phyloP scores from a whole-genome alignment of 2,113 vertebrate genomes.

The Arenaria interpres region DNA sequence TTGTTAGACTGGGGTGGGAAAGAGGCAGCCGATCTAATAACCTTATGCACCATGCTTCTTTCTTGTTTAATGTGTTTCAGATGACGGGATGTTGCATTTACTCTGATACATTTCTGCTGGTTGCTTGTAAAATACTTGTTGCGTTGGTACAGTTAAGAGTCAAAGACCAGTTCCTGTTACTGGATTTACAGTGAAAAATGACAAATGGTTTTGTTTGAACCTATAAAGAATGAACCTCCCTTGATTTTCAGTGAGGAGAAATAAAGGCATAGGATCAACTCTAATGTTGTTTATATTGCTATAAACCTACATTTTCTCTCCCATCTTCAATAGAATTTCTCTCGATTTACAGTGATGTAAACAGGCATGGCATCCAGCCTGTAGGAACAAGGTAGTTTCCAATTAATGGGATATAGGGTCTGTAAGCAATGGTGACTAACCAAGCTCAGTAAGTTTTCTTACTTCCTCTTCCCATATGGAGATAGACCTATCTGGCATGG shows the following conservation, averaged over 20 bases:
- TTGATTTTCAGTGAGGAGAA: background rate
- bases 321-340: background rate
- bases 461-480: background rate
- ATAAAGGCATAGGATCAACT: background rate
- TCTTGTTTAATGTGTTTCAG: slow-evolving; percentile 21
- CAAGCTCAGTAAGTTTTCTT: background rate
- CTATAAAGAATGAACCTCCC: background rate
- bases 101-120: background rate
- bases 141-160: background rate
- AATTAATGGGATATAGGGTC: background rate
- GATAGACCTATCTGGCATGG: background rate
- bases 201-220: background rate
- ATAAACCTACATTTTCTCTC: background rate
- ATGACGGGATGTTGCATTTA: background rate
- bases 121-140: background rate
- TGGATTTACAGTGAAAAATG: background rate
- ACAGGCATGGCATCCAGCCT: background rate
- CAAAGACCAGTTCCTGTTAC: background rate
- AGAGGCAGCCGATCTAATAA: background rate
- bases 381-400: background rate
- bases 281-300: background rate
- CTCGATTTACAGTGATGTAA: background rate
- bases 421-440: background rate
- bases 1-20: slow-evolving; percentile 31
- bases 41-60: background rate